These are phyloP conservation scores for Cotesia typhae DNA, from an alignment of 1,140 invertebrate species.

Conservation along the genomic window DNA sequence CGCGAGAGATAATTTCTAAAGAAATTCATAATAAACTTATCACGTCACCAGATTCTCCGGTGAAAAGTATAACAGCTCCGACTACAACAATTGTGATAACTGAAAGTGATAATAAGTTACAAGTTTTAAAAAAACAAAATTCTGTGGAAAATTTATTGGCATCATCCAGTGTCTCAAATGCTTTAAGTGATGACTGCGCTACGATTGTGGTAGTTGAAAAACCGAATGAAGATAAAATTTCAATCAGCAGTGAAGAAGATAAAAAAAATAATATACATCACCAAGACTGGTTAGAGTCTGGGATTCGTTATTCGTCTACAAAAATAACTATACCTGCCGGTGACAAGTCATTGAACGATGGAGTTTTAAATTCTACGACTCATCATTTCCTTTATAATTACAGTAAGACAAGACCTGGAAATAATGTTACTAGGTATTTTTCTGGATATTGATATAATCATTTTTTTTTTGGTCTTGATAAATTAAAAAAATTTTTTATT, in stretches of 20 bases:
- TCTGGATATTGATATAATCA: neutral
- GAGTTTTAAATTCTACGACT: conserved; percentile 14
- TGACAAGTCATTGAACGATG: conserved; percentile 23
- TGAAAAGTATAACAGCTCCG: no score
- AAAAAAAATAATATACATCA: conserved; percentile 57
- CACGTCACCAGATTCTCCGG: no score
- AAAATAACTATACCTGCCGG: conserved; percentile 59
- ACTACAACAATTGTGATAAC: no score
- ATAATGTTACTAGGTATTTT: conserved; percentile 1
- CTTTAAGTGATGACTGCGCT: conserved; percentile 46
- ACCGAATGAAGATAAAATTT: conserved; percentile 48
- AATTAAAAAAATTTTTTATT: neutral
- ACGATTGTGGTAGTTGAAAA: conserved; percentile 59
- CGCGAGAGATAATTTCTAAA: no score
- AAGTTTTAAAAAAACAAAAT: neutral
- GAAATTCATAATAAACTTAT: no score
- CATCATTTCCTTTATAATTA: conserved; percentile 2
- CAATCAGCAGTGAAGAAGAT: conserved; percentile 42
- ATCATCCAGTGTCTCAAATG: conserved; percentile 12
- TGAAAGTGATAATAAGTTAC: neutral
- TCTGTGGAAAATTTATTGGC: neutral
- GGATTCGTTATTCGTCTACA: conserved; percentile 61
- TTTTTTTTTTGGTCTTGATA: neutral
- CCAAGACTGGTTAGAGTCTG: conserved; percentile 63
- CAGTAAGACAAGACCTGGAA: neutral